Evolutionary conservation across 2,888 invertebrate species (phyloP).

Genomic region (Scelioninae gen. 1): DNA sequence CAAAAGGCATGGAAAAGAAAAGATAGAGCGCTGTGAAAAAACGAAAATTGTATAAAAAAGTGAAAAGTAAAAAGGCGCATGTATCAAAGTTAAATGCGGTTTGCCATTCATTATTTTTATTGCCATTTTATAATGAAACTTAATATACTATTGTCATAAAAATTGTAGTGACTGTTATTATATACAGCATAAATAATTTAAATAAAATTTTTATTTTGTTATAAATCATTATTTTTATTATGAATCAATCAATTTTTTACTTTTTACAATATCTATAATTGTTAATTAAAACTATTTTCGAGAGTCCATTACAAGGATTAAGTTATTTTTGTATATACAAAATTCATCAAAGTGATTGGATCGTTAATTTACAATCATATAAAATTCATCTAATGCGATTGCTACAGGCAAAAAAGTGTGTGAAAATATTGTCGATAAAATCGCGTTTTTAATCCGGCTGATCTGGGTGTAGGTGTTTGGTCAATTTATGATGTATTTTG

Average conservation of each 20-base stretch:
- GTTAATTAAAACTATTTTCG: slow-evolving; percentile 13
- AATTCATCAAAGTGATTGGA: slow-evolving; percentile 24
- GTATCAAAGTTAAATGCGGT: too few species aligned
- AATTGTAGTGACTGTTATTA: too few species aligned
- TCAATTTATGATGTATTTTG: neutral
- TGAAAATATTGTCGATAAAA: neutral
- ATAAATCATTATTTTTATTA: too few species aligned
- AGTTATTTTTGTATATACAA: slow-evolving; percentile 2
- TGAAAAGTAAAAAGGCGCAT: too few species aligned
- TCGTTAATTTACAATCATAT: slow-evolving; percentile 33
- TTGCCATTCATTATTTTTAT: neutral
- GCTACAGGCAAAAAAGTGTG: neutral
- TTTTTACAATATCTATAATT: too few species aligned
- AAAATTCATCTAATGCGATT: slow-evolving; percentile 12
- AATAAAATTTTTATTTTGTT: too few species aligned
- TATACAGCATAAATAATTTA: too few species aligned
- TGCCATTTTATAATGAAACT: neutral
- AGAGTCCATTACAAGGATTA: neutral
- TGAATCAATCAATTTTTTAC: too few species aligned
- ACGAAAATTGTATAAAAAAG: too few species aligned
- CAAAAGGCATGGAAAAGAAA: too few species aligned
- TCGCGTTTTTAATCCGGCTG: neutral
- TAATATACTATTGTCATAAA: too few species aligned
- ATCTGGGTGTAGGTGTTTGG: neutral
- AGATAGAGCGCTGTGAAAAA: too few species aligned